These are phyloP conservation scores for Anableps anableps DNA, from an alignment of 2,797 vertebrate species.

Conservation along the genomic window DNA sequence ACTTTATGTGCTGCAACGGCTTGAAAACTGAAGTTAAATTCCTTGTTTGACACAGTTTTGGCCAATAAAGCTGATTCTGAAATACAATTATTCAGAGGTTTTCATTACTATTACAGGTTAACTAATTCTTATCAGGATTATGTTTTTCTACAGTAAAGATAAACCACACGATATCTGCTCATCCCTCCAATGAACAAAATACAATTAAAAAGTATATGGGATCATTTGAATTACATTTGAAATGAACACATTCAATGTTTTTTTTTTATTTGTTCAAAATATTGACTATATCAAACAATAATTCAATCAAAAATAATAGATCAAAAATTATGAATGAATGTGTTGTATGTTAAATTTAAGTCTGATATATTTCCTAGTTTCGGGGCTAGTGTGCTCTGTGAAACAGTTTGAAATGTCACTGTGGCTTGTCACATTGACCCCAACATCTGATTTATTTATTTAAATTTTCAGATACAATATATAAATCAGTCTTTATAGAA, in stretches of 20 bases:
- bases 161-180: background rate
- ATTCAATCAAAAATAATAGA: background rate
- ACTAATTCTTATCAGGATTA: background rate
- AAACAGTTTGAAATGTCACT: background rate
- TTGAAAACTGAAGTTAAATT: background rate
- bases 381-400: no score
- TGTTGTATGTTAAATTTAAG: background rate
- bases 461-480: background rate
- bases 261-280: background rate
- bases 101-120: background rate
- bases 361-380: background rate
- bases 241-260: background rate
- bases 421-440: background rate
- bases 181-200: background rate
- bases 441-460: background rate
- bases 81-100: background rate
- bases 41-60: no score
- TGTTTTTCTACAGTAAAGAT: background rate
- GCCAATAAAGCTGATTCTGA: no score
- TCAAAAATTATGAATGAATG: background rate
- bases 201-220: background rate
- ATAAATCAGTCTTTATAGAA: background rate
- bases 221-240: background rate
- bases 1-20: background rate
- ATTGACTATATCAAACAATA: background rate